Conservation (phyloP, 2,888 invertebrate genomes). For the Apamea anceps region DNA sequence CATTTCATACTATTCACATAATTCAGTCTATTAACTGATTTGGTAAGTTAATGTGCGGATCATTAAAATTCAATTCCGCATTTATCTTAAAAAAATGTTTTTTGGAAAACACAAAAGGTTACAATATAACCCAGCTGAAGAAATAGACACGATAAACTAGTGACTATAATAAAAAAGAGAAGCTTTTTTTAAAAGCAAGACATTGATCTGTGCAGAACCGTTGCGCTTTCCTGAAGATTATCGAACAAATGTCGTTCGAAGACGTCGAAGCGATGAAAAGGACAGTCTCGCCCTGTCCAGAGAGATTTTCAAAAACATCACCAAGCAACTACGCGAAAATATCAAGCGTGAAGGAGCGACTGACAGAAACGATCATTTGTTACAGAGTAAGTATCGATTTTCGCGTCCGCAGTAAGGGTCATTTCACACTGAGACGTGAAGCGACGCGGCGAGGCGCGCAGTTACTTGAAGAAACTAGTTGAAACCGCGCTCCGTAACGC, state of each 20-base stretch:
- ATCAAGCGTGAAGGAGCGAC: conserved; percentile 87
- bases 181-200: conserved; percentile 58
- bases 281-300: conserved; percentile 88
- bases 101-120: neutral
- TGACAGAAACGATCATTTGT: conserved; percentile 85
- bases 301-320: conserved; percentile 89
- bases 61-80: too few species aligned
- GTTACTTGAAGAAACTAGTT: neutral
- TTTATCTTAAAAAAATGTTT: neutral
- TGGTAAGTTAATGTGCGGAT: neutral
- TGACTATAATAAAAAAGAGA: conserved; percentile 22
- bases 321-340: conserved; percentile 88
- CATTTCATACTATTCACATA: neutral
- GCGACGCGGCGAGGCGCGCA: too few species aligned
- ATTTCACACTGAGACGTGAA: neutral
- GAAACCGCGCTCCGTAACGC: neutral
- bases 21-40: too few species aligned
- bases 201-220: conserved; percentile 80
- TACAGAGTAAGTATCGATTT: conserved; percentile 84
- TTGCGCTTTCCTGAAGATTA: conserved; percentile 84
- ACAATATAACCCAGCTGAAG: neutral
- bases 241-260: conserved; percentile 80
- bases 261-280: conserved; percentile 84
- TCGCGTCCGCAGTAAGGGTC: conserved; percentile 52
- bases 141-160: conserved; percentile 7